Evolutionary conservation across 2,797 vertebrate genomes (phyloP), one percentile per base, ranked within the genome.

Genomic region (Esox lucius): DNA sequence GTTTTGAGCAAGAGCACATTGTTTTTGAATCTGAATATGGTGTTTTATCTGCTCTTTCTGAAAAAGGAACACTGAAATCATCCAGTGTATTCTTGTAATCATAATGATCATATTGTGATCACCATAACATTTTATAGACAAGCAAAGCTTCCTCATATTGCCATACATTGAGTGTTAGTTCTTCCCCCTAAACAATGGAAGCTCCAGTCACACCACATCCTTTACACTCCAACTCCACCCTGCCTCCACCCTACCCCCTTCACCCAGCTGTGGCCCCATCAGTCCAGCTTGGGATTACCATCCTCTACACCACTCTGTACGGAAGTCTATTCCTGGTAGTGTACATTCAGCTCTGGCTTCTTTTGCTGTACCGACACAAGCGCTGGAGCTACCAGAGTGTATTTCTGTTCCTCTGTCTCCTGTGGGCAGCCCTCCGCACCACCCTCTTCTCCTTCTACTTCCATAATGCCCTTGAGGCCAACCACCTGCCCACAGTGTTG

Each of bases 381-480:
- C 87, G 95, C 51, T 94, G 95, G 90, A 96, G 96, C 90, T 97
- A 96, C 85, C 96, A 97, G 92, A 97, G 95, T 0, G 83, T 94
- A 68, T 96, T 97, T 81, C 94, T 97, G 69, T 95, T 95, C 72
- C 92, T 97, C 69, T 96, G 95, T 88, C 89, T 96, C 80, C 91
- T 96, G 59, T 97, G 96, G 96, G 94, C 96, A 0, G 95, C 94
- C 16, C 89, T 97, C 48, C 94, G 96, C 15, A 95, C 95, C 75
- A 95, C 95, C 0, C 91, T 97, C 24, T 97, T 97, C 86, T 95
- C 95, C 16, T 96, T 96, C 84, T 97, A 97, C 89, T 96, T 97
- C 81, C 80, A 71, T 11, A 91, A 96, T 22, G 92, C 95, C 0
- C 81, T 94, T 74, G 88, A 93, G 12, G 96, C 96, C 86, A 97